Percentiles rank a stretch among this genome's conserved stretches.
Evolutionary conservation across 2,888 invertebrate genomes (phyloP).

Genomic region (Ommatoiulus sabulosus): DNA sequence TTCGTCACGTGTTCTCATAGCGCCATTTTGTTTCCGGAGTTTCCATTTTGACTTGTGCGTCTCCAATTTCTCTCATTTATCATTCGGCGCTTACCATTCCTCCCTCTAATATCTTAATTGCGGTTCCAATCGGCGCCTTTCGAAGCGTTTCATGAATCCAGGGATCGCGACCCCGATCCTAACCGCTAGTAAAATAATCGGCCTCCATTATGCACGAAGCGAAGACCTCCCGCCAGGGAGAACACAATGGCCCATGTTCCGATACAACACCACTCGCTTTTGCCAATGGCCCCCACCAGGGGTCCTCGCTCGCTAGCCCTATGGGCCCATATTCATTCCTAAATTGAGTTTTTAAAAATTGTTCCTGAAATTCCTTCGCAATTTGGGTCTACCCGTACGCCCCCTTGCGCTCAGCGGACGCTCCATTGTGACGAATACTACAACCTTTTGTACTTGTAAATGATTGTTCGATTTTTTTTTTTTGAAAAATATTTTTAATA

Average conservation of each 20-base stretch:
- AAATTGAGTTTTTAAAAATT: conserved; percentile 19
- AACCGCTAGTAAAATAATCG: too few relatives aligned
- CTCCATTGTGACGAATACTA: background rate
- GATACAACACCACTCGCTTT: background rate
- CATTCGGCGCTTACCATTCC: too few relatives aligned
- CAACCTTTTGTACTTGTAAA: background rate
- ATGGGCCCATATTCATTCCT: background rate
- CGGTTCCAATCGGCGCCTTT: too few relatives aligned
- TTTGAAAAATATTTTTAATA: too few relatives aligned
- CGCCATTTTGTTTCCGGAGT: too few relatives aligned
- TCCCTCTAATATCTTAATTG: background rate
- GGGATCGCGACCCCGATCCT: too few relatives aligned
- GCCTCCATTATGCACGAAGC: too few relatives aligned
- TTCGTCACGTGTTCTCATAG: too few relatives aligned
- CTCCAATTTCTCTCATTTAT: background rate
- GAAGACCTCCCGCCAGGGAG: background rate
- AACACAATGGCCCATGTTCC: background rate
- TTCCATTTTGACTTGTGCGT: background rate
- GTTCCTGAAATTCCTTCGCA: background rate
- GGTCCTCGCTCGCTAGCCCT: background rate
- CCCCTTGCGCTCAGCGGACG: background rate
- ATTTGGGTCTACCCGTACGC: background rate
- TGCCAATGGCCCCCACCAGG: background rate
- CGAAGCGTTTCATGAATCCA: too few relatives aligned
- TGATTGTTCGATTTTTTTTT: too few relatives aligned